Base-by-base conservation (phyloP, 2,888 invertebrate genomes). In the Archips crataeganus region DNA sequence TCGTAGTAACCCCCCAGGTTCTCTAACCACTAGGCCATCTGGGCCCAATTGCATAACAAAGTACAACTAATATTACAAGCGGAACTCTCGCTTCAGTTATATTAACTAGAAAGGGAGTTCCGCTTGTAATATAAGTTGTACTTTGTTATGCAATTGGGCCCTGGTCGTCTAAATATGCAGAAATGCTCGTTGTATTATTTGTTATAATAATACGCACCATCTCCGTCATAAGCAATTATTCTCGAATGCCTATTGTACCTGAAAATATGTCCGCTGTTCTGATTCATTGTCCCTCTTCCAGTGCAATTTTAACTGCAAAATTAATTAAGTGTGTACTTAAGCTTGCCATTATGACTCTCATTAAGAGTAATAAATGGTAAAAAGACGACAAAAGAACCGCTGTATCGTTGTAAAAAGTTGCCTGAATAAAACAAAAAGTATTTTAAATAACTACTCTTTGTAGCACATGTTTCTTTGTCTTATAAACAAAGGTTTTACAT, bases 321-420 rank as follows among this genome's bases (percentile, higher is more conserved):
- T 71, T 68, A 72, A 72, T 68, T 69, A 69, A 73, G 57, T 64
- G 68, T 64, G 39, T 68, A 60, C 74, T 70, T 70, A 70, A 70
- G 70, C 74, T 64, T 49, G 73, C 73, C 73, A 42, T 73, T 73
- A 73, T 59, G 63, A 47, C 74, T 65, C 60, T 54, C 65, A 74
- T 70, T 74, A 74, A 70, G 74, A 61, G 65, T 65, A 74, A 72
- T 57, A 70, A 67, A 70, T 32, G 34, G 57, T 23, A 61, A 57
- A 57, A 54, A 57, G 23, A 32, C 10, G 57, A 32, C 65, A 74
- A 70, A 74, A 65, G 47, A 72, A 57, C 15, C 45, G 61, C 45
- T 63, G 54, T 54, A 49, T 32, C 34, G 59, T 36, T 64, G 42
- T 69, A 63, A 68, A 47, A 63, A 47, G 8, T 49, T n/a, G 34